Base-by-base conservation (phyloP, 2,797 vertebrate genomes). In the Alcedo quadribrachys region DNA sequence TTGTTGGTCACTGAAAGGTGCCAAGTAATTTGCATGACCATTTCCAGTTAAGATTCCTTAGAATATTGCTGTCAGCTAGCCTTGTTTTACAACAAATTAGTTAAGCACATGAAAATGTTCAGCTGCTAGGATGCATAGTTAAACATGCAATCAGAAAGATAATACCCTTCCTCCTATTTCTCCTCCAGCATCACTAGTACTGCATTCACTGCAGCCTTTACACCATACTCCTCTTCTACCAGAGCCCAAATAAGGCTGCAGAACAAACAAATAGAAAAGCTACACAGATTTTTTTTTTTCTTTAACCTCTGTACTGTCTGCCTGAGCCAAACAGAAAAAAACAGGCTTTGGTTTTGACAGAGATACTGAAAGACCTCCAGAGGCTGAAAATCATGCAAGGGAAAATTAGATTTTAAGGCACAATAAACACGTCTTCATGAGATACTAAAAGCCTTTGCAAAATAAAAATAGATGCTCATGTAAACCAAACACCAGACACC, bases 401-500 rank as follows among this genome's bases (percentile, higher is more conserved):
- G 76, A 88, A 93, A 93, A 92, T 60, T 73, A 54, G 37, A 88
- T 95, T 96, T 94, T 94, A 95, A 92, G 79, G 84, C 58, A 91
- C 71, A 92, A 94, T 90, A 91, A 95, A 93, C 46, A 78, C 66
- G 60, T 68, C 79, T 95, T 78, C 81, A 46, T 33, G 54, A 93
- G 81, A 85, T 60, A 93, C 78, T 85, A 89, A 87, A 93, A 92
- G 74, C 30, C 68, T 71, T 15, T 65, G 25, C 81, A 83, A 90
- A 95, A 92, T 62, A 85, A 68, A 94, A 94, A 90, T 84, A 91
- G 83, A 74, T 6, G 75, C 24, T 88, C 54, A 46, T 57, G 86
- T 43, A 85, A 90, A 90, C 40, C 65, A 78, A 90, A 90, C 75
- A 84, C 45, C 89, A 95, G 77, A 70, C 92, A 84, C 46, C 22